Evolutionary conservation across 2,113 vertebrate species (phyloP).

Genomic region (Myotis yumanensis): DNA sequence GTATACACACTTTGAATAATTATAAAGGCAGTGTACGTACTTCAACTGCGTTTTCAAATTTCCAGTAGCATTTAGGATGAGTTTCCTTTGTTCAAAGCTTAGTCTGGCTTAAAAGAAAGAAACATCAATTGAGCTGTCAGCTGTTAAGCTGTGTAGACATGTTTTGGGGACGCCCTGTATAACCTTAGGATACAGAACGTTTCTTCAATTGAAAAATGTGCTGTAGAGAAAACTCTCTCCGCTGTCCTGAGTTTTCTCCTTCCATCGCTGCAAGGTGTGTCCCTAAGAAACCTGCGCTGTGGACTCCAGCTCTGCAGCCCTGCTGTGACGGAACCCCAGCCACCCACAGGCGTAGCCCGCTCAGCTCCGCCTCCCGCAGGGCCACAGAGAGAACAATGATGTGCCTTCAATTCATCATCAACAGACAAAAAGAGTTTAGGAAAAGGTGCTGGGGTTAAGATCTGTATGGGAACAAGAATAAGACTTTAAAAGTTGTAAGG

Average conservation of each 20-base stretch:
- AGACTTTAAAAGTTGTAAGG: neutral
- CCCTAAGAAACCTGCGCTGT: neutral
- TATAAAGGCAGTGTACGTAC: no score
- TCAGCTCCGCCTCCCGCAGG: neutral
- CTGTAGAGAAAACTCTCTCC: neutral
- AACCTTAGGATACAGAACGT: neutral
- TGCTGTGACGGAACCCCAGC: neutral
- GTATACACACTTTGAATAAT: no score
- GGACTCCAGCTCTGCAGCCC: no score
- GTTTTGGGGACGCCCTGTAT: no score
- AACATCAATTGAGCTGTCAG: no score
- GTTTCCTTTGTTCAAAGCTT: no score
- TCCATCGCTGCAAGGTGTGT: neutral
- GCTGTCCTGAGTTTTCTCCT: neutral
- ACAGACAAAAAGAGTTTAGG: neutral
- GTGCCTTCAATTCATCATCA: neutral
- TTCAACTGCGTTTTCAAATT: no score
- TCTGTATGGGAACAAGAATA: neutral
- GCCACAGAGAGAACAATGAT: rapidly evolving
- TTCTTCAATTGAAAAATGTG: neutral
- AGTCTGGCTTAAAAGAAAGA: no score
- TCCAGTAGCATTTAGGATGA: no score
- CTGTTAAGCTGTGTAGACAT: no score
- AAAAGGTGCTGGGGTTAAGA: neutral
- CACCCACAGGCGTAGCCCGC: neutral